Percentiles rank a stretch among this genome's conserved stretches.
Evolutionary conservation across 2,888 invertebrate species (phyloP).

Genomic region (Tenthredo mesomela): DNA sequence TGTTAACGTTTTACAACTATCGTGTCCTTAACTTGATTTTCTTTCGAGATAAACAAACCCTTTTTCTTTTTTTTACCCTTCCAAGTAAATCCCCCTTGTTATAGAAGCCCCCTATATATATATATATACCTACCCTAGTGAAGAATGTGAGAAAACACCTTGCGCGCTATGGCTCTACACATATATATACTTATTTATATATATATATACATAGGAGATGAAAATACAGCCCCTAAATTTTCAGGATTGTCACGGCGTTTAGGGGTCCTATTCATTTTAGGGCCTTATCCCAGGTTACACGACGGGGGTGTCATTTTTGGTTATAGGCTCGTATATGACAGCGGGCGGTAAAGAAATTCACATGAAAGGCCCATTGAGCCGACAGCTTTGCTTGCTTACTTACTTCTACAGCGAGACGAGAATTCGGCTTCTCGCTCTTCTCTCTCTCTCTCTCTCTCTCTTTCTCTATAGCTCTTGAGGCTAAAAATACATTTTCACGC

Average conservation of each 20-base stretch:
- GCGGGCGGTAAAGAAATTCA: conserved; percentile 57
- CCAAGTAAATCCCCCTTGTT: conserved; percentile 18
- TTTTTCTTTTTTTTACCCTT: conserved; percentile 58
- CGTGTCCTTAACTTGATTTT: conserved; percentile 19
- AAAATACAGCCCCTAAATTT: conserved; percentile 48
- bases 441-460: background rate
- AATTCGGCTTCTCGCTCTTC: background rate
- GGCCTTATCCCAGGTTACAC: conserved; percentile 28
- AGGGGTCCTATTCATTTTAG: conserved; percentile 42
- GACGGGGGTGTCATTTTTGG: conserved; percentile 56
- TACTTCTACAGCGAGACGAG: background rate
- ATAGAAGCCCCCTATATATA: conserved; percentile 49
- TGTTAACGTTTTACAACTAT: conserved; percentile 6
- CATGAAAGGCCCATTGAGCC: conserved; percentile 42
- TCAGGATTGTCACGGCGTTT: conserved; percentile 39
- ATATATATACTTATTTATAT: background rate
- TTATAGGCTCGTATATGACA: conserved; percentile 61
- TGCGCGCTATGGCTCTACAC: conserved; percentile 7
- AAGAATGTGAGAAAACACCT: conserved; percentile 48
- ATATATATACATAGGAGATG: background rate
- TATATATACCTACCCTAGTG: conserved; percentile 51
- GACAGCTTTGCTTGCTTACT: conserved; percentile 35
- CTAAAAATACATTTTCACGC: conserved; percentile 19
- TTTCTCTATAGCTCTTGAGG: background rate
- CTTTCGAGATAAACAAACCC: conserved; percentile 43